Evolutionary conservation across 1,140 invertebrate species (phyloP), one percentile per base, ranked within the genome.

Genomic region (Trichoplusia ni): DNA sequence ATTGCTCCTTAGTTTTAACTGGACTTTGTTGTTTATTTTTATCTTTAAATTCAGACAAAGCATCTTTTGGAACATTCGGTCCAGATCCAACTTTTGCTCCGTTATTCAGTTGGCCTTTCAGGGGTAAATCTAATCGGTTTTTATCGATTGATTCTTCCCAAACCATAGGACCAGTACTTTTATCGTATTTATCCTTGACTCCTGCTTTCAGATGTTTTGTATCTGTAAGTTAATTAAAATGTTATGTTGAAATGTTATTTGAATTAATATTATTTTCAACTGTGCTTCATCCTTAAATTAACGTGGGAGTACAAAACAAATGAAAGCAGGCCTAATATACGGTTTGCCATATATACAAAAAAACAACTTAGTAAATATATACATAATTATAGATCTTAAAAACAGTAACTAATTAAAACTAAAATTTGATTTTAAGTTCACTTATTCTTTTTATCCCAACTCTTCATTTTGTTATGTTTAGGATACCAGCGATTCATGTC

Each of bases 291-390:
- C 9, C 6, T 54, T 9, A 11, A 29, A 47, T 16, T 65, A 70
- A 70, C 67, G 66, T 84, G 82, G 80, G 82, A 87, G 82, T 82
- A 85, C 82, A 84, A 83, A 79, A 77, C 62, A 76, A 75, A 46
- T 77, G 66, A 74, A 73, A 75, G 61, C 44, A 73, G 19, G 37
- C 21, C 27, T 29, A 47, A 23, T 31, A 14, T 21, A 51, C 1
- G 2, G 14, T 27, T 27, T 27, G 25, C 25, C 3, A 27, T 27
- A 27, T 4, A 27, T 7, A 27, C 25, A 27, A 27, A 4, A 27
- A 27, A 4, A 27, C 25, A 4, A 7, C 25, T 27, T 27, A 27
- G 3, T 3, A 3, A 4, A 4, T 7, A 4, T 27, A 7, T 27
- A 27, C n/a, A n/a, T n/a, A n/a, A n/a, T n/a, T n/a, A n/a, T n/a